Conservation (phyloP, 2,113 vertebrate species). For the Felis chaus region DNA sequence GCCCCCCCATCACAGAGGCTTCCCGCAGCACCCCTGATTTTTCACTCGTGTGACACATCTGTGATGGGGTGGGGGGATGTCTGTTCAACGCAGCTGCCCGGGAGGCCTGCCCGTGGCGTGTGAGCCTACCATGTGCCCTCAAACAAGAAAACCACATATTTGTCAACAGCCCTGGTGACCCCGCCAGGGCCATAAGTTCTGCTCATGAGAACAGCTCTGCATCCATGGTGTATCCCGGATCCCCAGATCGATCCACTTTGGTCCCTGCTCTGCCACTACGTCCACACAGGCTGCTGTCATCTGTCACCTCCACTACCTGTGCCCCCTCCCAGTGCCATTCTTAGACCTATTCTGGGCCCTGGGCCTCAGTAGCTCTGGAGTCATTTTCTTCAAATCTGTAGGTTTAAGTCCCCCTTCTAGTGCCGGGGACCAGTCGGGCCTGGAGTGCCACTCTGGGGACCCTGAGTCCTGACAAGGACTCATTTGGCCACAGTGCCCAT, state of each 20-base stretch:
- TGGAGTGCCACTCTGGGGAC: neutral
- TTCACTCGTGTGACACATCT: rapidly evolving
- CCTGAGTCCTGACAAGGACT: neutral
- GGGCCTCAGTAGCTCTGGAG: neutral
- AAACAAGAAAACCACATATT: neutral
- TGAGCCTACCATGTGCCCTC: neutral
- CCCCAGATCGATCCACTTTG: neutral
- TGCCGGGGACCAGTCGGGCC: neutral
- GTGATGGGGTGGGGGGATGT: neutral
- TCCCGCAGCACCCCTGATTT: rapidly evolving
- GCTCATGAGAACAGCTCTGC: neutral
- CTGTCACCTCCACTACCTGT: rapidly evolving
- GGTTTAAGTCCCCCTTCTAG: neutral
- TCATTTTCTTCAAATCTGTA: neutral
- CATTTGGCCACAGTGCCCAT: rapidly evolving
- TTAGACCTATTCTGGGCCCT: neutral
- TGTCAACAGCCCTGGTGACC: neutral
- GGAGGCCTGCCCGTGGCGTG: neutral
- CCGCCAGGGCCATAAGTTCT: rapidly evolving
- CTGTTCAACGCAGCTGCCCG: neutral
- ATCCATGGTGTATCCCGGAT: rapidly evolving
- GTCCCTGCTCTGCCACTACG: neutral
- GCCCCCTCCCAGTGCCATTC: neutral
- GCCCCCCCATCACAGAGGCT: neutral
- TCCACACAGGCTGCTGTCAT: neutral